Evolutionary conservation across 2,113 vertebrate species (phyloP).

Genomic region (Aptenodytes forsteri): DNA sequence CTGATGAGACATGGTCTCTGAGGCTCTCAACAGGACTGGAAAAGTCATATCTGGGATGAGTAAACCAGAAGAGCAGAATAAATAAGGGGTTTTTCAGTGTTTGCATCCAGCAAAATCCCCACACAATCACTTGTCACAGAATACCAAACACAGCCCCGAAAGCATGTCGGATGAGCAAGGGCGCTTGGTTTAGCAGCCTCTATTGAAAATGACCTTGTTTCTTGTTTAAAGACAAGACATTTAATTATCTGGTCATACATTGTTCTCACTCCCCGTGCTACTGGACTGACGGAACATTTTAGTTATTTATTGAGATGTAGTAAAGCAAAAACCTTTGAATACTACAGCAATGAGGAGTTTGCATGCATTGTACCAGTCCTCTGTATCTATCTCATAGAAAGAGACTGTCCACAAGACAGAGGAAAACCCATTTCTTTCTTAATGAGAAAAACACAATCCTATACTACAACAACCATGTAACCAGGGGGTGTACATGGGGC

Average conservation of each 20-base stretch:
- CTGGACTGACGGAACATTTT: not conserved
- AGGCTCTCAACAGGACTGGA: not conserved
- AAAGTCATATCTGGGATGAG: not conserved
- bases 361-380: not conserved
- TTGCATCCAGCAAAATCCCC: not conserved
- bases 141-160: not conserved
- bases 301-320: not conserved
- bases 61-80: not conserved
- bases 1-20: not conserved
- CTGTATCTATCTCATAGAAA: not conserved
- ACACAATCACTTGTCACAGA: not conserved
- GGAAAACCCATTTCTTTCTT: not conserved
- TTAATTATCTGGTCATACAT: not conserved
- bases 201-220: not conserved
- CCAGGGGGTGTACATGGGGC: not conserved
- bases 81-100: not conserved
- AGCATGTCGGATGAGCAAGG: not conserved
- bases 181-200: not conserved
- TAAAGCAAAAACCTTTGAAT: not conserved
- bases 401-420: not conserved
- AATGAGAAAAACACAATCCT: not conserved
- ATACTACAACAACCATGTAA: not conserved
- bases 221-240: not conserved
- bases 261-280: conserved; percentile 19
- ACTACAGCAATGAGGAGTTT: not conserved